Percentiles rank a stretch among this genome's conserved stretches.
Evolutionary conservation across 2,888 invertebrate genomes (phyloP).

Genomic region (Heteromyza rotundicornis): DNA sequence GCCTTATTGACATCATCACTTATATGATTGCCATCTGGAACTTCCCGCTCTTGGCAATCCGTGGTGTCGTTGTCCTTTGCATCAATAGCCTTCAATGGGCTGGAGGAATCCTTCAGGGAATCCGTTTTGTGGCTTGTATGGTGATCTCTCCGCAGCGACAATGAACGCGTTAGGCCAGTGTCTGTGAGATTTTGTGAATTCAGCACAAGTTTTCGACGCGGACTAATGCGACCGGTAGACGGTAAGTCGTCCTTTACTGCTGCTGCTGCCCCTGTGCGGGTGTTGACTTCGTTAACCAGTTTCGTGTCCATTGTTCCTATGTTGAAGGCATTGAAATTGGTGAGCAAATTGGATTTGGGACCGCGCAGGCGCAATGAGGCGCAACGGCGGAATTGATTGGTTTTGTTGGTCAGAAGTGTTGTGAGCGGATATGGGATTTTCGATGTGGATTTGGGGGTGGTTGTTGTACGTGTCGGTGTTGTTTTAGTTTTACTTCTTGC

Average conservation of each 20-base stretch:
- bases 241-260: constrained; percentile 6
- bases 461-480: constrained; percentile 23
- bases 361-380: constrained; percentile 74
- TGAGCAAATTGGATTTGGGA: constrained; percentile 60
- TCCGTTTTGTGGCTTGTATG: constrained; percentile 44
- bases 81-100: constrained; percentile 19
- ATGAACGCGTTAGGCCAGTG: constrained; percentile 39
- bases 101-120: constrained; percentile 17
- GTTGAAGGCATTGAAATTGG: constrained; percentile 39
- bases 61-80: constrained; percentile 22
- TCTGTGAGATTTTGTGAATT: constrained; percentile 28
- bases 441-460: constrained; percentile 37
- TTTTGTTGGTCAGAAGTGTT: constrained; percentile 32
- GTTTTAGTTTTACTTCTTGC: constrained; percentile 11
- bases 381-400: constrained; percentile 67
- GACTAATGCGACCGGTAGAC: constrained; percentile 27
- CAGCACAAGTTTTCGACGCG: constrained; percentile 34
- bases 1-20: neutral
- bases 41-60: neutral
- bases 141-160: constrained; percentile 43
- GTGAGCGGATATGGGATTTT: constrained; percentile 46
- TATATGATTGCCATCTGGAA: neutral
- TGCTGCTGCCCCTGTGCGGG: neutral
- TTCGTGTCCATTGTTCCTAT: constrained; percentile 29
- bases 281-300: constrained; percentile 33